These are phyloP conservation scores for Lycocerus yunnanus DNA, from an alignment of 2,888 invertebrate genomes.

Conservation along the genomic window DNA sequence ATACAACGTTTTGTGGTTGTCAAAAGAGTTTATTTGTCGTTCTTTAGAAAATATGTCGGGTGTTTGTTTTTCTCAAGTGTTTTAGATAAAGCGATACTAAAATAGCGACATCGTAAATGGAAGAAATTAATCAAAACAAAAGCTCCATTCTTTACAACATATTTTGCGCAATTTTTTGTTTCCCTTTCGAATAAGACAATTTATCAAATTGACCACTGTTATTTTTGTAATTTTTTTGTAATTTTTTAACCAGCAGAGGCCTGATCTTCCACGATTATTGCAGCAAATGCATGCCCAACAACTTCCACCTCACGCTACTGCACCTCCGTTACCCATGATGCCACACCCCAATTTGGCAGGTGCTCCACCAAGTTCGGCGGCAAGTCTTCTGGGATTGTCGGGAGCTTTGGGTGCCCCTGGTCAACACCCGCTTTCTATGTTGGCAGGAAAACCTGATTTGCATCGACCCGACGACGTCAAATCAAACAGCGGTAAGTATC, in stretches of 20 bases:
- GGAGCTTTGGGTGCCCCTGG: constrained; percentile 68
- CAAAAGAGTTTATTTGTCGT: constrained; percentile 12
- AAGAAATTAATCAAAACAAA: constrained; percentile 46
- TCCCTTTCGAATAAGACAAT: background rate
- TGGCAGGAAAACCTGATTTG: constrained; percentile 76
- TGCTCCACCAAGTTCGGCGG: constrained; percentile 58
- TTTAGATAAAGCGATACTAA: constrained; percentile 19
- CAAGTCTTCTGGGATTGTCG: constrained; percentile 62
- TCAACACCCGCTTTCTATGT: constrained; percentile 75
- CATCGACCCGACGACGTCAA: constrained; percentile 76
- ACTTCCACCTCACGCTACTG: constrained; percentile 73
- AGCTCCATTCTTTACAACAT: constrained; percentile 26
- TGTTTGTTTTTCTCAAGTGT: constrained; percentile 12
- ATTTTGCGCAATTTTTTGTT: background rate
- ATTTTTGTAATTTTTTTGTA: constrained; percentile 12
- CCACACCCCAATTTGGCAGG: constrained; percentile 66
- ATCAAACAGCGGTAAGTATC: constrained; percentile 69
- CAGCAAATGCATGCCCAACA: constrained; percentile 94
- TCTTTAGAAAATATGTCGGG: constrained; percentile 11
- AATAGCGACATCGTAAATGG: constrained; percentile 20
- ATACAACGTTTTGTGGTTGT: constrained; percentile 7
- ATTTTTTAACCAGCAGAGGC: constrained; percentile 74
- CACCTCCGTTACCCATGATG: constrained; percentile 72
- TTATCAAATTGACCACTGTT: background rate
- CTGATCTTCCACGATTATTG: constrained; percentile 77